Base-by-base conservation (phyloP, 2,888 invertebrate species). In the Coleophora deauratella region DNA sequence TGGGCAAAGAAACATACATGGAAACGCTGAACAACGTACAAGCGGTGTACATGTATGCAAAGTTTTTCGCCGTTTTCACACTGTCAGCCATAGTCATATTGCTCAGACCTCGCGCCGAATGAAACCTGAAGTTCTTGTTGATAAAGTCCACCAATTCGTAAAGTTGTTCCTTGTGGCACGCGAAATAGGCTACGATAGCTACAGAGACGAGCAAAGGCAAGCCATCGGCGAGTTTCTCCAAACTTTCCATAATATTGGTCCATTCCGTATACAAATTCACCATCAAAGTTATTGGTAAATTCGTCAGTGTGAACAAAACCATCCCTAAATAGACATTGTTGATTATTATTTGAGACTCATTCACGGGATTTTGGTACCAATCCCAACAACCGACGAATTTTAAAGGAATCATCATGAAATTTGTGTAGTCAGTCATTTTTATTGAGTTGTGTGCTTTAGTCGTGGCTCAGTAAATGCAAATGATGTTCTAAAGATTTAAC, bases 381-480 rank as follows among this genome's bases (percentile, higher is more conserved):
- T 80, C 80, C 80, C 78, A 81, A 30, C 79, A 81, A 0, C 62
- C 81, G 0, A 60, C 74, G 0, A 75, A 50, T 51, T 80, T 75
- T 4, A 84, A 44, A 0, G 81, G 74, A 4, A 59, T 36, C 31
- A 62, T 56, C 1, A 80, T 43, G 42, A 63, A 84, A 32, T 77
- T 61, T 0, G 66, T 53, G 43, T 74, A 82, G 21, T 67, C 59
- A 1, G 38, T 36, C 14, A 62, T 54, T 39, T 7, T 28, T 10
- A n/a, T n/a, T n/a, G n/a, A n/a, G n/a, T n/a, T n/a, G n/a, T n/a
- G n/a, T n/a, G n/a, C n/a, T n/a, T n/a, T n/a, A n/a, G n/a, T n/a
- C n/a, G n/a, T n/a, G n/a, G n/a, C n/a, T n/a, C n/a, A n/a, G n/a
- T n/a, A n/a, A n/a, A n/a, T n/a, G n/a, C n/a, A n/a, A n/a, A n/a